Conservation (phyloP, 1,140 invertebrate species). For the Orius laevigatus region DNA sequence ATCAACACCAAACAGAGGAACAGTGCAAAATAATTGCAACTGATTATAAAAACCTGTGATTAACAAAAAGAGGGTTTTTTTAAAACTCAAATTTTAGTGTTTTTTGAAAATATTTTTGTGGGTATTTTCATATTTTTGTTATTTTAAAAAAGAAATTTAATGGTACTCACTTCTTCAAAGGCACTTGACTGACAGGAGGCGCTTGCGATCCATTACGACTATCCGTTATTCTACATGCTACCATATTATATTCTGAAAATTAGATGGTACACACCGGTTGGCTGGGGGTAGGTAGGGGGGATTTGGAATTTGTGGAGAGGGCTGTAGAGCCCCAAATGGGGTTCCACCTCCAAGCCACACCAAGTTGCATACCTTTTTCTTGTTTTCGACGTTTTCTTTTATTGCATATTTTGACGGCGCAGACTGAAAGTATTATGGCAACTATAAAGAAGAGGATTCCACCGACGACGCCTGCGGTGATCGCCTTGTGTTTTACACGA, state of each 20-base stretch:
- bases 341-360: no score
- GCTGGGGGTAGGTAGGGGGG: no score
- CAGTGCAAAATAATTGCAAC: no score
- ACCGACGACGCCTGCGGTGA: slow-evolving; percentile 82
- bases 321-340: no score
- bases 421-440: slow-evolving; percentile 86
- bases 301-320: no score
- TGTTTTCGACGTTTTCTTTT: slow-evolving; percentile 89
- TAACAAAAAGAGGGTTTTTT: not conserved
- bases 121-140: slow-evolving; percentile 2
- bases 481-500: slow-evolving; percentile 78
- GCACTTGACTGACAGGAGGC: slow-evolving; percentile 80
- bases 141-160: slow-evolving; percentile 8
- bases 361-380: slow-evolving; percentile 67
- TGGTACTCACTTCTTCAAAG: slow-evolving; percentile 86
- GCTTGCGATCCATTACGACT: slow-evolving; percentile 68
- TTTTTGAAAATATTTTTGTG: slow-evolving; percentile 7
- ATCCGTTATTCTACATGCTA: slow-evolving; percentile 85
- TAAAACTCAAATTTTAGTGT: not conserved
- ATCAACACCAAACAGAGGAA: no score
- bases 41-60: no score
- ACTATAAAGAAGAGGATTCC: slow-evolving; percentile 92
- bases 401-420: slow-evolving; percentile 93
- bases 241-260: slow-evolving; percentile 87
- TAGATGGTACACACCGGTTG: no score